Evolutionary conservation across 2,888 invertebrate species (phyloP), one percentile per base, ranked within the genome.

Genomic region (Congeria kusceri): DNA sequence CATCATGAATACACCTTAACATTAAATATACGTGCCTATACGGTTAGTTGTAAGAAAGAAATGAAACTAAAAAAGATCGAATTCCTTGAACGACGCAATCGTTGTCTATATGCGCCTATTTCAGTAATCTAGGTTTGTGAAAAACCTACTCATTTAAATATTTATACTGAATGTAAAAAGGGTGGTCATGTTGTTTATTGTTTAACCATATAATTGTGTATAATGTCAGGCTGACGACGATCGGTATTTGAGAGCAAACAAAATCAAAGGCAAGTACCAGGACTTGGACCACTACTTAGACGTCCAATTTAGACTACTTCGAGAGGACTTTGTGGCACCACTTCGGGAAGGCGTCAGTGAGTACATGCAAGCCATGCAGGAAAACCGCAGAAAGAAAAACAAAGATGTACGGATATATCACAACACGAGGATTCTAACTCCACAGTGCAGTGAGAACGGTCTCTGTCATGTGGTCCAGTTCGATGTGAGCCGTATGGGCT

Each of bases 241-340:
- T 27, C 92, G 94, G 0, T 95, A 95, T 89, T 85, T 95, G 25
- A 93, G 95, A 18, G 94, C 95, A 0, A 96, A 96, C 88, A 95
- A 95, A 66, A 92, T 95, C 0, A 92, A 95, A 57, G 96, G 96
- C 23, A 94, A 94, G 0, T 97, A 96, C 91, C 90, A 94, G 0
- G 94, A 94, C 88, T 94, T 96, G 0, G 95, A 96, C 58, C 95
- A 96, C 88, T 98, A 98, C 91, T 94, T 98, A 25, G 96, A 96
- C 86, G 94, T 90, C 9, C 97, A 97, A 87, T 97, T 96, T 89
- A 95, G 96, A 32, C 94, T 97, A 39, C 90, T 97, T 58, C 94
- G 96, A 32, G 97, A 97, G 94, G 97, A 98, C 93, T 97, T 96
- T 89, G 95, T 96, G 32, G 94, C 95, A 27, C 96, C 97, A 0